Base-by-base conservation (phyloP, 2,797 vertebrate species). In the Anguilla marmorata region DNA sequence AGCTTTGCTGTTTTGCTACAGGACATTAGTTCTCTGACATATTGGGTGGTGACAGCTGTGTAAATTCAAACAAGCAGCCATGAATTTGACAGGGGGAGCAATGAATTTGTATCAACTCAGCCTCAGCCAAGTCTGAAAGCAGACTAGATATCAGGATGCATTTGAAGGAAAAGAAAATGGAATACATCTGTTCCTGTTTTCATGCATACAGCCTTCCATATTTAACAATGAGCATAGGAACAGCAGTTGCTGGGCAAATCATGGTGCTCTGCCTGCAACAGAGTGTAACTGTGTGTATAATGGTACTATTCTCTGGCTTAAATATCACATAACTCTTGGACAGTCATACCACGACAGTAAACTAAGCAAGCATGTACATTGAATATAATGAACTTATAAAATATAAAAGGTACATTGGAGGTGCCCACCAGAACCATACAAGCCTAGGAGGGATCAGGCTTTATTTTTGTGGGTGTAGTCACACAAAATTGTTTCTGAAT, bases 381-480 rank as follows among this genome's bases (percentile, higher is more conserved):
- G n/a, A 84, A 63, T 87, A 84, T 87, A 84, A 82, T 87, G 33
- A 50, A 72, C 87, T 72, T 41, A 63, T 88, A 87, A 87, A 84
- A 60, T 72, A 85, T 30, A 37, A 79, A 45, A 8, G 60, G 45
- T 85, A 19, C 63, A 72, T 21, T 30, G 63, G 82, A 88, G 66
- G 82, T 37, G 80, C 83, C 72, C 30, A 74, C 14, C 48, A 79
- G 45, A 66, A 9, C 16, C 3, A 52, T 60, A 87, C 56, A n/a
- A 37, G 19, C 33, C 30, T 41, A 30, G 9, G 37, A 41, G 9
- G 45, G 58, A 82, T 6, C 41, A 21, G 8, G 24, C 52, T 45
- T 54, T 33, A 56, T 58, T 79, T 79, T 45, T 58, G 48, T 58
- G 21, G 8, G 27, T 52, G 52, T 37, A 79, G 72, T 76, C 86